Conservation (phyloP, 2,797 vertebrate genomes). For the Mallotus villosus region DNA sequence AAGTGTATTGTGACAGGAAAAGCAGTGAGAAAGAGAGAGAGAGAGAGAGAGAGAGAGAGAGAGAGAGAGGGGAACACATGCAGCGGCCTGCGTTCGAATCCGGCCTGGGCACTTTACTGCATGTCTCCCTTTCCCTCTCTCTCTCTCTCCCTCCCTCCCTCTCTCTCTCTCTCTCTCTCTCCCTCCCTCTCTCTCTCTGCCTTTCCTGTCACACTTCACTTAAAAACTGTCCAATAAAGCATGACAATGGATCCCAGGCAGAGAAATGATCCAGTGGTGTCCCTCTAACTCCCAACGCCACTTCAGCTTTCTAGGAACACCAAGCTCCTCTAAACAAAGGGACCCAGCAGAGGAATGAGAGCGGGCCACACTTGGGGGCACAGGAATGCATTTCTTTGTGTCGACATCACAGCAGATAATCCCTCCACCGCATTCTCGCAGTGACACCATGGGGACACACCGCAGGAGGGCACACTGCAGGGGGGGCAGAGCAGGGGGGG, state of each 20-base stretch:
- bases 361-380: slow-evolving; percentile 3
- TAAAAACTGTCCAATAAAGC: too few species aligned
- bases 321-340: not conserved
- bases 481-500: not conserved
- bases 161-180: too few species aligned
- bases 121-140: too few species aligned
- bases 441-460: slow-evolving; percentile 19
- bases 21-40: not conserved
- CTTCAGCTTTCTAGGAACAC: not conserved
- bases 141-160: too few species aligned
- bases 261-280: too few species aligned
- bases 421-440: slow-evolving; percentile 15
- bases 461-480: not conserved
- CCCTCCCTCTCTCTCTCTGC: too few species aligned
- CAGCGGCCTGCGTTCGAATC: too few species aligned
- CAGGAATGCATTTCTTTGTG: slow-evolving; percentile 12
- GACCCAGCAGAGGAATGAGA: not conserved
- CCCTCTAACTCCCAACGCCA: not conserved
- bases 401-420: slow-evolving; percentile 18
- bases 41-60: not conserved
- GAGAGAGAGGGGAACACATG: not conserved
- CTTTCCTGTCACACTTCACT: too few species aligned
- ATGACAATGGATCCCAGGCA: too few species aligned
- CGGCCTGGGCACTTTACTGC: too few species aligned
- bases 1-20: not conserved